Conservation (phyloP, 2,797 vertebrate genomes). For the Scolopax bukidnonensis region DNA sequence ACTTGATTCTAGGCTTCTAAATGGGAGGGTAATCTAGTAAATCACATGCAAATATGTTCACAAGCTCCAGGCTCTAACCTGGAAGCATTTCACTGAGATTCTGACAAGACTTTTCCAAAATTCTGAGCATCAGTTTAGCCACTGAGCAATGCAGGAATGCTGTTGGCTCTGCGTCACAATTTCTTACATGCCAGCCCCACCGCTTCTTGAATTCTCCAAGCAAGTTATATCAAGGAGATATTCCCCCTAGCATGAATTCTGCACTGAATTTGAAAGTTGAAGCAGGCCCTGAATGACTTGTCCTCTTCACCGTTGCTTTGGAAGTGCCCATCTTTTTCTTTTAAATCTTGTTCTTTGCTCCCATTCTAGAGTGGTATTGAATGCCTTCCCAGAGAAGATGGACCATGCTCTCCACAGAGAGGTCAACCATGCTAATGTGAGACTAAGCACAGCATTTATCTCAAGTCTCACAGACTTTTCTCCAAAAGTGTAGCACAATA, state of each 20-base stretch:
- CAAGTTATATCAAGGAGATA: neutral
- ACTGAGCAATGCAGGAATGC: neutral
- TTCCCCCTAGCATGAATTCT: neutral
- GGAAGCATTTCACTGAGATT: slow-evolving; percentile 9
- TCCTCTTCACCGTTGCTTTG: neutral
- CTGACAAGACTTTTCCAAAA: slow-evolving; percentile 10
- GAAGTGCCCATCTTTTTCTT: neutral
- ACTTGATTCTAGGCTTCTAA: slow-evolving; percentile 14
- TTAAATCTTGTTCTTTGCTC: neutral
- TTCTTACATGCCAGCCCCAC: neutral
- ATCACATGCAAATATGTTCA: slow-evolving; percentile 11
- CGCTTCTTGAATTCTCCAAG: neutral
- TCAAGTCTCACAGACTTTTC: neutral
- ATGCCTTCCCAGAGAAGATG: neutral
- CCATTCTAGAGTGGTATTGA: neutral
- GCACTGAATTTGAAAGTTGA: neutral
- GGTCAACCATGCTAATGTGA: rapidly evolving
- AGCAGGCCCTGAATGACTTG: neutral
- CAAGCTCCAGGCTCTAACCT: slow-evolving; percentile 32
- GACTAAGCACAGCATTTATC: neutral
- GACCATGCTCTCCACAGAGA: neutral
- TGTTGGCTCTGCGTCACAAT: rapidly evolving
- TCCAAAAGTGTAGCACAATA: neutral
- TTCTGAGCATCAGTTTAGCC: neutral
- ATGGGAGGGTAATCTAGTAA: slow-evolving; percentile 37